phyloP scores from a whole-genome alignment of 2,797 vertebrate species.

The Protosalanx chinensis region DNA sequence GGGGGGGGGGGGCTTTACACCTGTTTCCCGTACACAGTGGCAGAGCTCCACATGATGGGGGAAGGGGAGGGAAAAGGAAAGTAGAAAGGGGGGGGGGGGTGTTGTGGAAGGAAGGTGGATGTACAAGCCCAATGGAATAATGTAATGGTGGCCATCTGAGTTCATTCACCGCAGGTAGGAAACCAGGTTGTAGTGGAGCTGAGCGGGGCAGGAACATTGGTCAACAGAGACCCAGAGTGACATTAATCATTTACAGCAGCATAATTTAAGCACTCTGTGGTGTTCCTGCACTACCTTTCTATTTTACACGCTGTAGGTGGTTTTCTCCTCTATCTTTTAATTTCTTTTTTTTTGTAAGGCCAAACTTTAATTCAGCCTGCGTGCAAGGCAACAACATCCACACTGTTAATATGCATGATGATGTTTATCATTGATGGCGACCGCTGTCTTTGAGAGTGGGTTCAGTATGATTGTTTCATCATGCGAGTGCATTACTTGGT shows the following conservation, averaged over 20 bases:
- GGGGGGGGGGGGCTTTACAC: too few species aligned
- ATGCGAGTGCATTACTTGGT: slow-evolving; percentile 17
- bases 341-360: not conserved
- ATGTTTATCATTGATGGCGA: not conserved
- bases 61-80: too few species aligned
- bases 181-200: too few species aligned
- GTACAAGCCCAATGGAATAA: too few species aligned
- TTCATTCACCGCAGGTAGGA: too few species aligned
- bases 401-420: not conserved
- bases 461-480: slow-evolving; percentile 13
- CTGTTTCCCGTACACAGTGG: too few species aligned
- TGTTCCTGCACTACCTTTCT: not conserved
- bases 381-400: not conserved
- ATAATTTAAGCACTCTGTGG: not conserved
- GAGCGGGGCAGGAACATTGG: not conserved
- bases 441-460: not conserved
- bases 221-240: not conserved
- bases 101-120: too few species aligned
- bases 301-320: not conserved
- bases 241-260: not conserved
- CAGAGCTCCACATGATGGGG: too few species aligned
- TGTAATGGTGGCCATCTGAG: too few species aligned
- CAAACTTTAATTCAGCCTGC: not conserved
- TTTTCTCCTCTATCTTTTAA: not conserved
- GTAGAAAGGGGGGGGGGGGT: too few species aligned